phyloP scores from a whole-genome alignment of 2,888 invertebrate species.

The Orthonevra nobilis region DNA sequence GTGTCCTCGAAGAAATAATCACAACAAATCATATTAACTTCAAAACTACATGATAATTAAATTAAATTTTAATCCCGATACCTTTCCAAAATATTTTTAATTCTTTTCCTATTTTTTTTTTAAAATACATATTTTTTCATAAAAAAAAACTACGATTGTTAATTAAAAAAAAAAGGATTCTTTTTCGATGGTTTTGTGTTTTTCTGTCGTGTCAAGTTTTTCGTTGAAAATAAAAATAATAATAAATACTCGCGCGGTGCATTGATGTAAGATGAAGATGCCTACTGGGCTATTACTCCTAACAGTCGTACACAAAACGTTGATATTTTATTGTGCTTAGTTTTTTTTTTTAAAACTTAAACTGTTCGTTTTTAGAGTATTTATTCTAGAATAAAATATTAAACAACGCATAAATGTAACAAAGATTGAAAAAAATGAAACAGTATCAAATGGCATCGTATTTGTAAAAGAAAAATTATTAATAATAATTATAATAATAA shows the following conservation, averaged over 20 bases:
- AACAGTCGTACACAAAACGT: conserved; percentile 29
- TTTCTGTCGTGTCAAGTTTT: neutral
- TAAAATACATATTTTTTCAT: conserved; percentile 1
- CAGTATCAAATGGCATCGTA: conserved; percentile 3
- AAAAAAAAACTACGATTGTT: too few relatives aligned
- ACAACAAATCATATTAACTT: conserved; percentile 2
- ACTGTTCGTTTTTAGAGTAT: conserved; percentile 11
- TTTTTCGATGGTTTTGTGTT: conserved; percentile 13
- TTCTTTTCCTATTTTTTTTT: conserved; percentile 1
- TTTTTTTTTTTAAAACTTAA: too few relatives aligned
- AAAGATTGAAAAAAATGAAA: neutral
- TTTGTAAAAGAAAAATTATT: conserved; percentile 35
- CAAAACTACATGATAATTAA: conserved; percentile 25
- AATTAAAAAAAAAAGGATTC: conserved; percentile 1
- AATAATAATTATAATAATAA: too few relatives aligned
- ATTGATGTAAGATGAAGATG: conserved; percentile 17
- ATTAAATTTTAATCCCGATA: conserved; percentile 9
- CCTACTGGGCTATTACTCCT: conserved; percentile 23
- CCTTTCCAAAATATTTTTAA: conserved; percentile 19
- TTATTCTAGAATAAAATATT: neutral
- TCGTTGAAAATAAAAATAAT: neutral
- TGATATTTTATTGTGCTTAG: conserved; percentile 27
- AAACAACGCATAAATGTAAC: conserved; percentile 5
- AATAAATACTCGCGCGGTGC: conserved; percentile 30
- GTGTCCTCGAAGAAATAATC: neutral